Conservation (phyloP, 2,797 vertebrate species). For the Australoheros facetus region DNA sequence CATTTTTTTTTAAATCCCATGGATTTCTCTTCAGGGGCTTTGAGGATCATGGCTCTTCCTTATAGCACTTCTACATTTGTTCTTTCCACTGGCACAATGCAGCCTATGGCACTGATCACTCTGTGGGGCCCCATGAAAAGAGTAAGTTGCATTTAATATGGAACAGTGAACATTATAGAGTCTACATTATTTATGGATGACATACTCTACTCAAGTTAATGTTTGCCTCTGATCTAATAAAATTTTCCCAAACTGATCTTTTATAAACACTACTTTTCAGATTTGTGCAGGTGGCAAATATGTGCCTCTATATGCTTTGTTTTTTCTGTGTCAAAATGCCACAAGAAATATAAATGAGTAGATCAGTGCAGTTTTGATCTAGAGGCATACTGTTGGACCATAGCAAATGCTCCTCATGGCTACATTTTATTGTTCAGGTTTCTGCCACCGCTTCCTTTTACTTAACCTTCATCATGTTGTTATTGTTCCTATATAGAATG, state of each 20-base stretch:
- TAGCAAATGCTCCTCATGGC: background rate
- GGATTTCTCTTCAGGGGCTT: background rate
- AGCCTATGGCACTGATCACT: background rate
- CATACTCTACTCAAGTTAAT: background rate
- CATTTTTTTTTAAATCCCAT: background rate
- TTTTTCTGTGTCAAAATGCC: background rate
- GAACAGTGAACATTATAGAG: background rate
- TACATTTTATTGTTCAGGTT: background rate
- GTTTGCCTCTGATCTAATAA: background rate
- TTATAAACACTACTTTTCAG: background rate
- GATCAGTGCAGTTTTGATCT: background rate
- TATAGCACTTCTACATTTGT: background rate
- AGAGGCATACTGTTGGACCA: background rate
- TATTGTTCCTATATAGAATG: conserved; percentile 17
- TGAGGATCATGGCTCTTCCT: background rate
- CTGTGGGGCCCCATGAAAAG: background rate
- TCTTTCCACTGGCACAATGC: background rate
- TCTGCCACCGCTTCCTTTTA: background rate
- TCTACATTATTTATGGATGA: background rate
- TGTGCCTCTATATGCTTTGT: background rate
- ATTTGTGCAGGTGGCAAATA: background rate
- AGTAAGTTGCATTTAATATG: background rate
- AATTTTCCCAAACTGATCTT: background rate
- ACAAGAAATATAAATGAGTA: background rate
- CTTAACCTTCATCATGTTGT: conserved; percentile 31